phyloP scores from a whole-genome alignment of 2,797 vertebrate species.

The Adrianichthys oophorus region DNA sequence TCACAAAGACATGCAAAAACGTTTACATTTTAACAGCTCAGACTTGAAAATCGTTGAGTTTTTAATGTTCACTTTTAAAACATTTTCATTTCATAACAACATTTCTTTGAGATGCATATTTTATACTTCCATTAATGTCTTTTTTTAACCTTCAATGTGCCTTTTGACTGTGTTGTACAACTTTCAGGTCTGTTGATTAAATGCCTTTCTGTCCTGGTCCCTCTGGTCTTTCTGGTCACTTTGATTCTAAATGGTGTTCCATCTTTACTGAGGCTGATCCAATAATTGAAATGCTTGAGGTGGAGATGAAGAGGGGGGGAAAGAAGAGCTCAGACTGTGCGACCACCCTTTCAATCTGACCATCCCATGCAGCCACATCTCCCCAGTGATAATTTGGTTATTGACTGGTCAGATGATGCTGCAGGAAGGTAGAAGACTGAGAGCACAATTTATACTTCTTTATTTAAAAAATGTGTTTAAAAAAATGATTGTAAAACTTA shows the following conservation, averaged over 20 bases:
- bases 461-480: too few relatives aligned
- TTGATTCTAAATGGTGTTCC: conserved; percentile 8
- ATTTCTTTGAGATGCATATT: not conserved
- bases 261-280: conserved; percentile 12
- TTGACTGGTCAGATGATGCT: too few relatives aligned
- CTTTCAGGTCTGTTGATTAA: conserved; percentile 12
- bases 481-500: too few relatives aligned
- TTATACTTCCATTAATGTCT: conserved; percentile 2
- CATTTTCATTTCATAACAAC: too few relatives aligned
- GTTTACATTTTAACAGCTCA: too few relatives aligned
- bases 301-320: not conserved
- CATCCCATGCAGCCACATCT: conserved; percentile 2
- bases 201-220: conserved; percentile 5
- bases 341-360: conserved; percentile 6
- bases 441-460: too few relatives aligned
- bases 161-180: not conserved
- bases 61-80: too few relatives aligned
- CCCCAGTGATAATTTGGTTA: too few relatives aligned
- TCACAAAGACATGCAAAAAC: too few relatives aligned
- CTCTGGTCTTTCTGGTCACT: conserved; percentile 7
- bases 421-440: too few relatives aligned
- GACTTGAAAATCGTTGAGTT: too few relatives aligned
- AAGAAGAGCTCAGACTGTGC: conserved; percentile 1
- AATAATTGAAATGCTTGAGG: conserved; percentile 18
- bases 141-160: conserved; percentile 6